These are phyloP conservation scores for Acleris sparsana DNA, from an alignment of 2,888 invertebrate genomes.

Conservation along the genomic window DNA sequence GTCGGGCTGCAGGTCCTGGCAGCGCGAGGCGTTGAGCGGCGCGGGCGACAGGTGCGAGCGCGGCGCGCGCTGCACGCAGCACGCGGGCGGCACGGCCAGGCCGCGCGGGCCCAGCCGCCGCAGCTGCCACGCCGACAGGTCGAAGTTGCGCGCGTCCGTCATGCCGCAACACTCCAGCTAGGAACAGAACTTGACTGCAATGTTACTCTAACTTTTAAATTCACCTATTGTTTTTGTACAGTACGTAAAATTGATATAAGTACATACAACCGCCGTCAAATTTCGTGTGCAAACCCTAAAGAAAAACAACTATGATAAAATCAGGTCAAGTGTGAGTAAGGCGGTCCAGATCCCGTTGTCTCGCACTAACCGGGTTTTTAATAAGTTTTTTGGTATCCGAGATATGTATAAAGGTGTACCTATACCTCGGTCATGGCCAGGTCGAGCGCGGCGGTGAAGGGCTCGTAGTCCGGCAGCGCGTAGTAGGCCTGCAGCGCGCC, in stretches of 20 bases:
- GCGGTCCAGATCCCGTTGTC: no score
- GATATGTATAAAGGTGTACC: conserved; percentile 49
- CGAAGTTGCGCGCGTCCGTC: conserved; percentile 90
- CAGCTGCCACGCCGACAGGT: conserved; percentile 91
- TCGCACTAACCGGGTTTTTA: background rate
- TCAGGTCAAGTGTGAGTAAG: no score
- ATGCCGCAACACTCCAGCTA: conserved; percentile 93
- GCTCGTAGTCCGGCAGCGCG: conserved; percentile 88
- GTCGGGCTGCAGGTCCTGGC: conserved; percentile 86
- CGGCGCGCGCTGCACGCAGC: conserved; percentile 86
- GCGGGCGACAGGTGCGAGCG: conserved; percentile 89
- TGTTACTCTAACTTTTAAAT: no score
- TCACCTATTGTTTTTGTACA: no score
- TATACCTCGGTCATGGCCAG: conserved; percentile 86
- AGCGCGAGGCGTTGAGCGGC: conserved; percentile 87
- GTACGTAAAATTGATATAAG: no score
- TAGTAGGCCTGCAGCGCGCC: conserved; percentile 89
- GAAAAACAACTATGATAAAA: no score
- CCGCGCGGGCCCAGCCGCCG: conserved; percentile 88
- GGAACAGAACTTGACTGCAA: background rate
- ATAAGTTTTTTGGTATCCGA: background rate
- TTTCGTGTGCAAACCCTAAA: no score
- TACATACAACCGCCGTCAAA: no score
- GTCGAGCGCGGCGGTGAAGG: conserved; percentile 92
- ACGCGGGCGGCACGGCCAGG: conserved; percentile 87